Evolutionary conservation across 2,797 vertebrate species (phyloP).

Genomic region (Rhynchotus rufescens): DNA sequence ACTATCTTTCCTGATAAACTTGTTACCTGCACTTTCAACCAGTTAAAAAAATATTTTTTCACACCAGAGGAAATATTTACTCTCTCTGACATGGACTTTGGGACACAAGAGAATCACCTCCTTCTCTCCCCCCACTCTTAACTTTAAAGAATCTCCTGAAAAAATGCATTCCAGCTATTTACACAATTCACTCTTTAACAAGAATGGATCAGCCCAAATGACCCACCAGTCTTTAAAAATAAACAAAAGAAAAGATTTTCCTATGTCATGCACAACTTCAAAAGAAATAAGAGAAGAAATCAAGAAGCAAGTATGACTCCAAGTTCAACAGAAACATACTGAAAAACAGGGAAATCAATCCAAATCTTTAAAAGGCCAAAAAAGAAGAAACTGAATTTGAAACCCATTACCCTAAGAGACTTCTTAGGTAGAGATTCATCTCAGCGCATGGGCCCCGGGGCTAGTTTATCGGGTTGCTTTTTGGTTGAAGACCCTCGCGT

Average conservation of each 20-base stretch:
- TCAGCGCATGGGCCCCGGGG: not conserved
- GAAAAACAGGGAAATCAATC: not conserved
- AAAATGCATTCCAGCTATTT: constrained; percentile 76
- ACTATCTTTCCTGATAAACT: constrained; percentile 56
- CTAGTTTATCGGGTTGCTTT: not conserved
- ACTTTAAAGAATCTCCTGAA: constrained; percentile 68
- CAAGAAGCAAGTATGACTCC: not conserved
- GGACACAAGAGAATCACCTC: constrained; percentile 65
- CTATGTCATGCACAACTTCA: constrained; percentile 62
- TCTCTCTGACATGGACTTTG: constrained; percentile 61
- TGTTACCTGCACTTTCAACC: constrained; percentile 58
- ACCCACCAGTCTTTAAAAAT: constrained; percentile 11
- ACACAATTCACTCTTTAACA: constrained; percentile 62
- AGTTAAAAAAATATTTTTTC: constrained; percentile 64
- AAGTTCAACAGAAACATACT: not conserved
- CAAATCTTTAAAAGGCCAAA: constrained; percentile 2
- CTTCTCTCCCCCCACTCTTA: constrained; percentile 26
- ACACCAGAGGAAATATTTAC: constrained; percentile 46
- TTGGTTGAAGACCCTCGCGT: not conserved
- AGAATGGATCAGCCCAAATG: constrained; percentile 50
- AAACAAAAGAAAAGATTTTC: not conserved
- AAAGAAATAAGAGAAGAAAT: not conserved
- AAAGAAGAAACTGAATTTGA: not conserved
- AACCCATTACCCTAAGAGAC: constrained; percentile 9
- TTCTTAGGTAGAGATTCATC: not conserved